Conservation (phyloP, 2,888 invertebrate genomes). For the Athetis lepigone region DNA sequence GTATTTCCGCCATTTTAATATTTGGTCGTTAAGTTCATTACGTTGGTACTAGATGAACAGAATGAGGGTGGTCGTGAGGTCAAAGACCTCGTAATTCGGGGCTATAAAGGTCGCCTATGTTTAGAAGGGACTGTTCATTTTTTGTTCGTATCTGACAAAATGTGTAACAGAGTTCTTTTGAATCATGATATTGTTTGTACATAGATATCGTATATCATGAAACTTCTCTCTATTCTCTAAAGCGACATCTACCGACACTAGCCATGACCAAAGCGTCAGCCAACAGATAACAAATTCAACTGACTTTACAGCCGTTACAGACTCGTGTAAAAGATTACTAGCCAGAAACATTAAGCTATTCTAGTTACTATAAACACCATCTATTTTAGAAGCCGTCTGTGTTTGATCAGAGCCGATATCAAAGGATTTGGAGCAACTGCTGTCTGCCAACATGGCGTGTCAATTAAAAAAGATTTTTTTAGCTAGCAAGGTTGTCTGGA, state of each 20-base stretch:
- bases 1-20: conserved; percentile 34
- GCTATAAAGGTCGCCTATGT: conserved; percentile 12
- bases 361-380: conserved; percentile 65
- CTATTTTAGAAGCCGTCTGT: conserved; percentile 74
- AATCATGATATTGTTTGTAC: not conserved
- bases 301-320: conserved; percentile 29
- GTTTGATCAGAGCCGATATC: conserved; percentile 68
- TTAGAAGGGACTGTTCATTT: conserved; percentile 15
- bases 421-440: conserved; percentile 61
- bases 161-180: not conserved
- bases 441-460: conserved; percentile 47
- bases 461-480: conserved; percentile 60
- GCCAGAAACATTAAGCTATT: conserved; percentile 51
- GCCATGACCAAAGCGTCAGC: conserved; percentile 13
- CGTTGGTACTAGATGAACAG: conserved; percentile 12
- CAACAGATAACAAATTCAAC: conserved; percentile 25
- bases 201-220: not conserved
- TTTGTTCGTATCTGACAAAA: not conserved
- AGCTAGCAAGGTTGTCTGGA: conserved; percentile 51
- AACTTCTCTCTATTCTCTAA: not conserved
- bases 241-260: conserved; percentile 42
- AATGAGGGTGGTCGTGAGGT: conserved; percentile 32
- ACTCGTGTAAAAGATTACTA: conserved; percentile 53
- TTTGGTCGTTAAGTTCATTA: conserved; percentile 45
- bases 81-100: conserved; percentile 26